Evolutionary conservation across 2,797 vertebrate genomes (phyloP).

Genomic region (Anabas testudineus): DNA sequence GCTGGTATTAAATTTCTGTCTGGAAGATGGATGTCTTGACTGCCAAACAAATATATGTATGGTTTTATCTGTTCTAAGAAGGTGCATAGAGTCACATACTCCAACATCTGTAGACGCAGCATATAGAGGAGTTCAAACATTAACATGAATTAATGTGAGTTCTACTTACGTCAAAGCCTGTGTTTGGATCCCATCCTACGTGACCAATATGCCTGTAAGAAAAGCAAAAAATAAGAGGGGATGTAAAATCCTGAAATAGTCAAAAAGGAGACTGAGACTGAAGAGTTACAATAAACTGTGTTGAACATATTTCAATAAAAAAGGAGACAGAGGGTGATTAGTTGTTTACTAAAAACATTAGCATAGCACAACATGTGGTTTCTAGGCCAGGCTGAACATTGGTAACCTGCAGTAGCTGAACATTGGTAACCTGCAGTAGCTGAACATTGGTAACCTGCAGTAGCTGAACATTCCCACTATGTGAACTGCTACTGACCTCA

Average conservation of each 20-base stretch:
- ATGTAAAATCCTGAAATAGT: slow-evolving; percentile 5
- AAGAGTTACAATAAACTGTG: not conserved
- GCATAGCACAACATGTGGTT: not conserved
- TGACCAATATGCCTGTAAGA: slow-evolving; percentile 92
- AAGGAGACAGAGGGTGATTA: not conserved
- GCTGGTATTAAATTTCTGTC: slow-evolving; percentile 39
- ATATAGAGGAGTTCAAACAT: not conserved
- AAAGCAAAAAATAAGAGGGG: not conserved
- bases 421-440: too few relatives aligned
- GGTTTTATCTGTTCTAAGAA: too few relatives aligned
- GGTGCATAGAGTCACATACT: too few relatives aligned
- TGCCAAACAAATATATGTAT: too few relatives aligned
- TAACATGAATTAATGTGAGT: not conserved
- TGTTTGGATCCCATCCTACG: slow-evolving; percentile 99
- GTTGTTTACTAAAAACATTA: too few relatives aligned
- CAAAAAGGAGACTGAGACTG: not conserved
- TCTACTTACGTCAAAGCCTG: slow-evolving; percentile 97
- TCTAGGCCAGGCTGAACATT: not conserved
- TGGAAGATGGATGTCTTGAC: not conserved
- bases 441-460: too few relatives aligned
- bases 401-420: too few relatives aligned
- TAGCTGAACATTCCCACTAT: too few relatives aligned
- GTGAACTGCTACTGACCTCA: not conserved
- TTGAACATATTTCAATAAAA: not conserved
- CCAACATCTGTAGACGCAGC: too few relatives aligned